Conservation (phyloP, 2,797 vertebrate species). For the Galagoides demidoff region DNA sequence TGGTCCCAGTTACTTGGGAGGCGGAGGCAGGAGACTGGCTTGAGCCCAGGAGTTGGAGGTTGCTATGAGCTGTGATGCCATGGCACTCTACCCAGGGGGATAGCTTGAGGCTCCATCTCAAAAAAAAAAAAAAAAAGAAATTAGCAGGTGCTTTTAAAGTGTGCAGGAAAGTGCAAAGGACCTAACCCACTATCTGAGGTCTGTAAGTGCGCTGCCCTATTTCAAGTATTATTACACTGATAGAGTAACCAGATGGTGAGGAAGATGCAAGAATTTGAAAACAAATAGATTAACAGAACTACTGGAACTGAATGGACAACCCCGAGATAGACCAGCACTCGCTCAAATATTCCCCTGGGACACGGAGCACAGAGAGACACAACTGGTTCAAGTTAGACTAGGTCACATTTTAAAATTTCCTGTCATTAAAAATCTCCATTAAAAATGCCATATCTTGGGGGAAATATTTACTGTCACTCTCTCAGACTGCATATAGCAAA, state of each 20-base stretch:
- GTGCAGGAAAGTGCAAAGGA: background rate
- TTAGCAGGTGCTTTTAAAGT: background rate
- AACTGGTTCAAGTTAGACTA: background rate
- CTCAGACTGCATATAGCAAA: background rate
- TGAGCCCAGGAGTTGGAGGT: too few species aligned
- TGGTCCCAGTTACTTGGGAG: too few species aligned
- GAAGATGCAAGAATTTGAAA: background rate
- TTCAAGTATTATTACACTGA: background rate
- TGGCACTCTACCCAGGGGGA: too few species aligned
- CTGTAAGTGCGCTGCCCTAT: background rate
- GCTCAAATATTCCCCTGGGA: background rate
- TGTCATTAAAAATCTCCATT: background rate
- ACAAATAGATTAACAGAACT: background rate
- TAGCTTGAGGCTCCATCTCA: too few species aligned
- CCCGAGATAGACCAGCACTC: background rate
- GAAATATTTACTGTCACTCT: background rate
- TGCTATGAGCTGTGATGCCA: too few species aligned
- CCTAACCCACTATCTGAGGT: background rate
- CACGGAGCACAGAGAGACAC: background rate
- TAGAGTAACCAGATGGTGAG: background rate
- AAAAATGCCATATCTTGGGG: background rate
- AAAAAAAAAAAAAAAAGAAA: too few species aligned
- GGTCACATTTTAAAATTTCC: background rate
- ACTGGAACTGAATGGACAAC: background rate
- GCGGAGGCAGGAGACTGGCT: too few species aligned